These are phyloP conservation scores for Enteromius trimaculatus DNA, from an alignment of 2,797 vertebrate species.

Conservation along the genomic window DNA sequence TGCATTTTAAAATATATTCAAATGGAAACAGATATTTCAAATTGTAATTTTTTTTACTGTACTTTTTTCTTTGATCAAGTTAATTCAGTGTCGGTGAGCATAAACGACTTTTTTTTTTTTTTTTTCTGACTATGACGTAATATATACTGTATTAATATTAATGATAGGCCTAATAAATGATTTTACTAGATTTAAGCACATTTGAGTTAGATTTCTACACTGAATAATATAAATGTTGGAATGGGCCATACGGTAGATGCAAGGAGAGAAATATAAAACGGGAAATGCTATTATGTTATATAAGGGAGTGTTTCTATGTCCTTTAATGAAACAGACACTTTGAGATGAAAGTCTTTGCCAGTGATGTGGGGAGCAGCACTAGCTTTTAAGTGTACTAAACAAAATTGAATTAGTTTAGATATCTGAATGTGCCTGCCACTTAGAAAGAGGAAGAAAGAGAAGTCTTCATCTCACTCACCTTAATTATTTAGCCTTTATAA, in stretches of 20 bases:
- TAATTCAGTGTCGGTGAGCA: background rate
- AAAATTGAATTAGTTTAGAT: constrained; percentile 51
- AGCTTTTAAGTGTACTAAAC: constrained; percentile 52
- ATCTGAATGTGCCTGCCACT: constrained; percentile 24
- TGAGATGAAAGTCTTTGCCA: constrained; percentile 31
- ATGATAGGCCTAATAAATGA: background rate
- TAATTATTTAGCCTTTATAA: constrained; percentile 38
- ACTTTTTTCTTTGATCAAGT: background rate
- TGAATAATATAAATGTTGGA: background rate
- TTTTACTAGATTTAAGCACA: background rate
- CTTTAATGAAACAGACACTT: constrained; percentile 41
- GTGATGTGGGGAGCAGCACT: constrained; percentile 10
- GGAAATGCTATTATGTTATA: constrained; percentile 34
- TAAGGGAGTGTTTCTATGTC: constrained; percentile 28
- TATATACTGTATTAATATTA: background rate
- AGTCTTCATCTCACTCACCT: constrained; percentile 10
- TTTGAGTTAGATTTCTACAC: background rate
- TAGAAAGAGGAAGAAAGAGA: constrained; percentile 29
- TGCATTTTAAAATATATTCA: background rate
- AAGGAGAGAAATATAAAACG: background rate
- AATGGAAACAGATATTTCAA: background rate
- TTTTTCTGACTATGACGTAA: background rate
- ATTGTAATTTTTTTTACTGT: background rate
- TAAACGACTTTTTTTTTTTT: background rate
- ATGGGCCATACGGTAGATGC: background rate